A percentile compares a stretch with the other conserved stretches of the same genome.
phyloP scores from a whole-genome alignment of 1,140 invertebrate genomes.

The Bilobella aurantiaca region DNA sequence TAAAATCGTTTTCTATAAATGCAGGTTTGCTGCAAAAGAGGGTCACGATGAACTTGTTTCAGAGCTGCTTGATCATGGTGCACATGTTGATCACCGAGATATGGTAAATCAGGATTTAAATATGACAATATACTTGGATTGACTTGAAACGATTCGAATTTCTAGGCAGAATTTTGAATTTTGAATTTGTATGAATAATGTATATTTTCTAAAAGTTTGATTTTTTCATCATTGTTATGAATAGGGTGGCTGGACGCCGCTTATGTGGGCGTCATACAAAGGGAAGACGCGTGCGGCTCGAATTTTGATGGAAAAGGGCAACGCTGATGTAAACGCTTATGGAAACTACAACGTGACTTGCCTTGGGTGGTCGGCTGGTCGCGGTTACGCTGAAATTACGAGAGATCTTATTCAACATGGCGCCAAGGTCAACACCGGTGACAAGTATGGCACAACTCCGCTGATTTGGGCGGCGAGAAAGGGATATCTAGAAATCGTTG shows the following conservation, averaged over 20 bases:
- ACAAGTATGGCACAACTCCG: slow-evolving; percentile 94
- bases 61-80: slow-evolving; percentile 75
- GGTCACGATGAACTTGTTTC: slow-evolving; percentile 72
- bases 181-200: background rate
- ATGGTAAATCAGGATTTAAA: slow-evolving; percentile 64
- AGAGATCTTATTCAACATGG: slow-evolving; percentile 67
- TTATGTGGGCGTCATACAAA: slow-evolving; percentile 86
- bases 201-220: no score
- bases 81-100: slow-evolving; percentile 79
- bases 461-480: slow-evolving; percentile 90
- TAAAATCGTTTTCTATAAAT: slow-evolving; percentile 89
- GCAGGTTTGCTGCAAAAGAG: slow-evolving; percentile 77
- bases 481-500: slow-evolving; percentile 76
- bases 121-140: no score
- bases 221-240: slow-evolving; percentile 28
- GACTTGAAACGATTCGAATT: no score
- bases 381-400: slow-evolving; percentile 77
- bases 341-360: slow-evolving; percentile 93
- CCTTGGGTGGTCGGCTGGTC: slow-evolving; percentile 83
- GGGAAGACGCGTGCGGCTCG: slow-evolving; percentile 59
- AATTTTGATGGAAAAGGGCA: slow-evolving; percentile 67
- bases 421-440: slow-evolving; percentile 82
- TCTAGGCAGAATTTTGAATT: background rate
- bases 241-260: slow-evolving; percentile 90
- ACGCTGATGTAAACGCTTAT: slow-evolving; percentile 85